Conservation (phyloP, 2,888 invertebrate species). For the Sinodicranocentrus sp. region DNA sequence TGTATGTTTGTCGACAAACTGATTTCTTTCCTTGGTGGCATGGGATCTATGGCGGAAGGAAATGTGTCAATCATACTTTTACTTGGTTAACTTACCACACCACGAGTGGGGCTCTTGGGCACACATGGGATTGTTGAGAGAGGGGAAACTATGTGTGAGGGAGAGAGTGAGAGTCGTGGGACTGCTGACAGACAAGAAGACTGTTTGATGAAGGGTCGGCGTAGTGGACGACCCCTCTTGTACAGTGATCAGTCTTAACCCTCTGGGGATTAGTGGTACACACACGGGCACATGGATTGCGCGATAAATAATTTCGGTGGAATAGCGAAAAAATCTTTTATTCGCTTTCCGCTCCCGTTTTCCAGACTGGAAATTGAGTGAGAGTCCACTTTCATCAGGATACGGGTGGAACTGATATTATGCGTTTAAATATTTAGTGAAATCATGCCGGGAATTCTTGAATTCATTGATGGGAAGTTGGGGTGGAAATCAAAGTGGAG, state of each 20-base stretch:
- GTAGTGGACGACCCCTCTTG: slow-evolving; percentile 53
- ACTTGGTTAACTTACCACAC: slow-evolving; percentile 5
- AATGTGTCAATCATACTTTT: slow-evolving; percentile 67
- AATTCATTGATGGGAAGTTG: slow-evolving; percentile 26
- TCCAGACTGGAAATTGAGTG: background rate
- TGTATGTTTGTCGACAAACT: slow-evolving; percentile 68
- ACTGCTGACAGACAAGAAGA: slow-evolving; percentile 64
- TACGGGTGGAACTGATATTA: slow-evolving; percentile 38
- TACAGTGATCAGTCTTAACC: slow-evolving; percentile 57
- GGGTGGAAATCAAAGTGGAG: background rate
- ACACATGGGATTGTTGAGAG: slow-evolving; percentile 16
- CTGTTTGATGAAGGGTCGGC: slow-evolving; percentile 60
- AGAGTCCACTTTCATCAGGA: slow-evolving; percentile 13
- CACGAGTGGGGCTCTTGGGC: background rate
- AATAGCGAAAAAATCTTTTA: slow-evolving; percentile 62
- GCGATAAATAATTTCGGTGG: slow-evolving; percentile 69
- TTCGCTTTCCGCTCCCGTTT: slow-evolving; percentile 20
- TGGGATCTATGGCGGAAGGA: no score
- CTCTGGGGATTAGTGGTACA: slow-evolving; percentile 58
- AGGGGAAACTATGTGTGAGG: slow-evolving; percentile 12
- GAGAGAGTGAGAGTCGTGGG: slow-evolving; percentile 41
- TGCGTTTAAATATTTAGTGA: slow-evolving; percentile 67
- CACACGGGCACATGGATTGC: slow-evolving; percentile 47
- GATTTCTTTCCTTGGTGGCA: slow-evolving; percentile 32
- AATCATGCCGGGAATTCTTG: slow-evolving; percentile 59